Conservation (phyloP, 1,140 invertebrate genomes). For the Pogonus chalceus region DNA sequence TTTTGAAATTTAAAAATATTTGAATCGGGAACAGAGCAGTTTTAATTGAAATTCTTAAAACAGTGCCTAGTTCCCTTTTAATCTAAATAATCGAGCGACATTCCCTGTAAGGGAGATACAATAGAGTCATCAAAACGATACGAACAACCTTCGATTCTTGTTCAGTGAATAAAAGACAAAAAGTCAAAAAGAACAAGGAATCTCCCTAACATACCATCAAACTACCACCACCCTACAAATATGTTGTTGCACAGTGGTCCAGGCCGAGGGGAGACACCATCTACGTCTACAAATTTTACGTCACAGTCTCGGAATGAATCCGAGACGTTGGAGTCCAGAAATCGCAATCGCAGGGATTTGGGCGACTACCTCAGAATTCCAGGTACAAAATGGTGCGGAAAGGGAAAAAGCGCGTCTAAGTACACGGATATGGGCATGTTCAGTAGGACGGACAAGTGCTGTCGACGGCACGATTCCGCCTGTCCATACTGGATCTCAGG, state of each 20-base stretch:
- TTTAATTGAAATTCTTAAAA: no score
- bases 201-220: no score
- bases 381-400: constrained; percentile 82
- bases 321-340: no score
- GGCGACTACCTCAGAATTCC: constrained; percentile 59
- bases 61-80: background rate
- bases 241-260: no score
- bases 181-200: no score
- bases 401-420: constrained; percentile 60
- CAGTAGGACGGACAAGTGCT: constrained; percentile 68
- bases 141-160: background rate
- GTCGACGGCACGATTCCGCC: constrained; percentile 67
- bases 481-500: constrained; percentile 73
- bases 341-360: constrained; percentile 42
- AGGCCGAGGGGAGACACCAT: no score
- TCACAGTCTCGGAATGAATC: no score
- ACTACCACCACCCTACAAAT: no score
- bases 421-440: constrained; percentile 70
- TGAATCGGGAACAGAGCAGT: no score
- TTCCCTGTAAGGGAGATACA: constrained; percentile 15
- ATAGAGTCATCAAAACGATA: background rate
- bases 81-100: constrained; percentile 13
- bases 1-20: no score
- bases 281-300: no score
- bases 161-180: constrained; percentile 11